Conservation (phyloP, 2,888 invertebrate species). For the Abrostola tripartita region DNA sequence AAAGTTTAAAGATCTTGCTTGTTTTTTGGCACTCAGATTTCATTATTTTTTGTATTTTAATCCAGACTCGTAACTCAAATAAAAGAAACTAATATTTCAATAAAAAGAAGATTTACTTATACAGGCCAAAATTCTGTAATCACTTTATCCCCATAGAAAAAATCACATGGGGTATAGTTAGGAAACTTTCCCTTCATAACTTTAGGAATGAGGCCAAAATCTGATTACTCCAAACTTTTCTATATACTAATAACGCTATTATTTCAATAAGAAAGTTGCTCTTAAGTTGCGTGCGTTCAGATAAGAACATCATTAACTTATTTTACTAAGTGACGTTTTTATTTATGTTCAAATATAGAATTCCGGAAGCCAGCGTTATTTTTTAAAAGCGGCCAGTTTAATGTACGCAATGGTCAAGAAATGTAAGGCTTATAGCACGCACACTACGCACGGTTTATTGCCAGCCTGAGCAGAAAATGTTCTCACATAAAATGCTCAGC, state of each 20-base stretch:
- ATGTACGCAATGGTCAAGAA: neutral
- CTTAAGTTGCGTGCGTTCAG: conserved; percentile 24
- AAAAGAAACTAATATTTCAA: neutral
- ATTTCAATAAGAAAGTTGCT: conserved; percentile 19
- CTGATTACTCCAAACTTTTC: conserved; percentile 18
- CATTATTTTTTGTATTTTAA: no score
- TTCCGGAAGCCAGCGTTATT: neutral
- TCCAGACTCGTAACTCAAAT: no score
- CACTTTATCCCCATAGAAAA: conserved; percentile 14
- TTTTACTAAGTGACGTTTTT: conserved; percentile 27
- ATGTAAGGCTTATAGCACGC: neutral
- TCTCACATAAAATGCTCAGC: neutral
- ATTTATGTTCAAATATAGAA: conserved; percentile 9
- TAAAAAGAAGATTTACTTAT: neutral
- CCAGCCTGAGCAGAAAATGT: neutral
- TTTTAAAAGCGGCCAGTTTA: neutral
- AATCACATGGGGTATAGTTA: conserved; percentile 2
- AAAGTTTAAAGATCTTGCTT: no score
- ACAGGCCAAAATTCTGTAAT: conserved; percentile 9
- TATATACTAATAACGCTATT: conserved; percentile 25
- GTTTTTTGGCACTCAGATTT: no score
- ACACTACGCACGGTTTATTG: neutral
- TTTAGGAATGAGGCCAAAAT: conserved; percentile 15
- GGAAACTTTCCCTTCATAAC: conserved; percentile 23
- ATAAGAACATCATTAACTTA: conserved; percentile 29